Base-by-base conservation (phyloP, 2,113 vertebrate genomes). In the Micromys minutus region DNA sequence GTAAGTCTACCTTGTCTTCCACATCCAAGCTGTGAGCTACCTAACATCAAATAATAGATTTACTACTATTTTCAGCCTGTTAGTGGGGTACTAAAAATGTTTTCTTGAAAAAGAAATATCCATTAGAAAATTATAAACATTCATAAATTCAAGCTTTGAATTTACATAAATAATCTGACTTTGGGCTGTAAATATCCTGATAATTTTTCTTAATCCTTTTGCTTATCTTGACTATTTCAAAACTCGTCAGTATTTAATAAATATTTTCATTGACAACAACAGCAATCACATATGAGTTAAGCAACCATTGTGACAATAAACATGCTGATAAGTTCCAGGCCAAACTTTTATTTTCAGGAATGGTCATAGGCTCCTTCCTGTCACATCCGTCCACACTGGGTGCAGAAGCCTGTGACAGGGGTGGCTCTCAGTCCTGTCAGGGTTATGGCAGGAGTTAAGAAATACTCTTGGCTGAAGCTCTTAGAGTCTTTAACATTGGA, bases 151-250 rank as follows among this genome's bases (percentile, higher is more conserved):
- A 74, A 63, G 86, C 47, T 95, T 95, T 67, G 52, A 74, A 19
- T 67, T 89, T 92, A 77, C 36, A 29, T 59, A 80, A 91, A 97
- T 50, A 89, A 95, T 50, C 95, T 94, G 72, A 79, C 76, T 87
- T 95, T 87, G 55, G 55, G 2, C 16, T 94, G 24, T 75, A 50
- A 39, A 77, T 74, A 84, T 79, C 7, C 55, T 84, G 39, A 52
- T 74, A 47, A 89, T 94, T 95, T 95, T 95, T 90, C 47, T 94
- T 57, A 87, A 4, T 83, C 77, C 42, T 72, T 76, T 93, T 50
- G 59, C 39, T 77, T 94, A 47, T 81, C 94, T 91, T 94, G 86
- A 34, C 45, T 65, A 59, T 29, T 93, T 91, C 22, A 71, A 65
- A 90, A 80, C 79, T 69, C 90, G 21, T 95, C 74, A 50, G n/a